phyloP scores from a whole-genome alignment of 2,888 invertebrate genomes.

The Altica lythri region DNA sequence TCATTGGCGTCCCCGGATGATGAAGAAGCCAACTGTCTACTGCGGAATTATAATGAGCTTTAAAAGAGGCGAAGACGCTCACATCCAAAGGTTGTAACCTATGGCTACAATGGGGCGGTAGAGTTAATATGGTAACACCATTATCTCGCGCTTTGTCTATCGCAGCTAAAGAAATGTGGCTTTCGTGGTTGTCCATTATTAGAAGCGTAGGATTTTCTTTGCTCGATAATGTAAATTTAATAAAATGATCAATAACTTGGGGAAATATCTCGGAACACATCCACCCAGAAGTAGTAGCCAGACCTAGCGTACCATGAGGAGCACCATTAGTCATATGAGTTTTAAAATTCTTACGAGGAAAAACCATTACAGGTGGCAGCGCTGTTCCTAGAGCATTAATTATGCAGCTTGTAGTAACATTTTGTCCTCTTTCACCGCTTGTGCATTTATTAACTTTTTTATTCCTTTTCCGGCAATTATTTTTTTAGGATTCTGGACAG shows the following conservation, averaged over 20 bases:
- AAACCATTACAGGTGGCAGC: not conserved
- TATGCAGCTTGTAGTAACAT: not conserved
- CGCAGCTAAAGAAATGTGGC: no score
- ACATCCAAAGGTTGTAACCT: no score
- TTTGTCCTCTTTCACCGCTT: conserved; percentile 6
- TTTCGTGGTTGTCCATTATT: no score
- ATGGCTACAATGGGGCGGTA: no score
- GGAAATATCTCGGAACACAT: conserved; percentile 19
- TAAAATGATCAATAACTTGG: no score
- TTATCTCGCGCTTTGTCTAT: no score
- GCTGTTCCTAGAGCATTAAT: not conserved
- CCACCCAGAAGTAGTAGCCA: conserved; percentile 19
- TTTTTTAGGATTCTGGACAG: not conserved
- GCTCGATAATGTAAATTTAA: no score
- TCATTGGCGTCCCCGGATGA: not conserved
- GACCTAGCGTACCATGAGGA: conserved; percentile 47
- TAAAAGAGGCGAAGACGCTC: no score
- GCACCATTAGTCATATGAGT: not conserved
- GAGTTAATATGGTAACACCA: no score
- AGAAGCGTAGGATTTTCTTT: no score
- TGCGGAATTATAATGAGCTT: not conserved
- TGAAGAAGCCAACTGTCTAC: not conserved
- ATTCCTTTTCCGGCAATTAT: not conserved
- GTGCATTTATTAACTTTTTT: not conserved
- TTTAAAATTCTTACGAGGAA: conserved; percentile 5